Evolutionary conservation across 2,797 vertebrate genomes (phyloP).

Genomic region (Margarornis squamiger): DNA sequence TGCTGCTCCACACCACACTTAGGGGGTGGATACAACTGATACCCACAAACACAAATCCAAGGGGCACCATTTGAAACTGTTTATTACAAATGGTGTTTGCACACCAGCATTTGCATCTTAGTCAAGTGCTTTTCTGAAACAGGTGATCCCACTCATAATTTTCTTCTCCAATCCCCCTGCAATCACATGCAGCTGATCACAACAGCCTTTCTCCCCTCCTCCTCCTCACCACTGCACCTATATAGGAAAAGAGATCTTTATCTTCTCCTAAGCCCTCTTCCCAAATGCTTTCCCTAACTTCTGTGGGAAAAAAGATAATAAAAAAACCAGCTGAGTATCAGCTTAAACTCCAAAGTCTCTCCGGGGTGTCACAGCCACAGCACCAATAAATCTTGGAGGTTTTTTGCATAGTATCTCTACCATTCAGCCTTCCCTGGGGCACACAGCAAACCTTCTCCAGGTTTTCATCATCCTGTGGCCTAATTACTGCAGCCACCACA

Average conservation of each 20-base stretch:
- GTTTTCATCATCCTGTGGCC: not conserved
- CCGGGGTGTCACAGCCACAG: not conserved
- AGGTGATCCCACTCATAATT: not conserved
- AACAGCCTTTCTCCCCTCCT: not conserved
- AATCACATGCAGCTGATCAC: not conserved
- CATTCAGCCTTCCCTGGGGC: not conserved
- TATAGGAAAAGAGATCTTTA: not conserved
- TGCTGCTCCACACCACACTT: not conserved
- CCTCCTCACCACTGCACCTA: not conserved
- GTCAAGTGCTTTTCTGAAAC: not conserved
- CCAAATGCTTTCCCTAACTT: not conserved
- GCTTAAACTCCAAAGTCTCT: not conserved
- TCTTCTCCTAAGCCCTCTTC: not conserved
- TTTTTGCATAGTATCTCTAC: not conserved
- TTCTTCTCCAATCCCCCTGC: not conserved
- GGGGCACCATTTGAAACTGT: rapidly evolving
- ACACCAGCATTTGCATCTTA: not conserved
- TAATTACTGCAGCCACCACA: not conserved
- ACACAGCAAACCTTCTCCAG: not conserved
- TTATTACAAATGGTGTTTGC: not conserved
- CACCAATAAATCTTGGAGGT: not conserved
- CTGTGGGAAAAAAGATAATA: rapidly evolving
- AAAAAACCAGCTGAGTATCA: not conserved
- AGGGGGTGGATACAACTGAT: rapidly evolving
- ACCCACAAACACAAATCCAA: rapidly evolving